Evolutionary conservation across 2,797 vertebrate species (phyloP).

Genomic region (Rhynchonycteris naso): DNA sequence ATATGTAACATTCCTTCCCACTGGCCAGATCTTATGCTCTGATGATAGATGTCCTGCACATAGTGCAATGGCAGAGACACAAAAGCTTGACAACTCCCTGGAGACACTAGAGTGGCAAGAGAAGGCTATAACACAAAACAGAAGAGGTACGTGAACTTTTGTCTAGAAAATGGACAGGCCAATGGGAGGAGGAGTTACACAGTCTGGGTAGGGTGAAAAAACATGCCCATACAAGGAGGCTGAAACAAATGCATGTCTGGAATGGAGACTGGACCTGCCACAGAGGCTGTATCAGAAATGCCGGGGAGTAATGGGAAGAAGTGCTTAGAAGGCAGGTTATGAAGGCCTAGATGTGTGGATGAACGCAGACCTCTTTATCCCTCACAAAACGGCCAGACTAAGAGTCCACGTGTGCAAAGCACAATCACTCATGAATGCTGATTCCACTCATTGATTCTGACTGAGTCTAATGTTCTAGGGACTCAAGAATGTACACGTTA

Average conservation of each 20-base stretch:
- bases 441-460: background rate
- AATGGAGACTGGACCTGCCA: background rate
- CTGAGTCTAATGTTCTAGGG: background rate
- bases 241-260: background rate
- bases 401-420: background rate
- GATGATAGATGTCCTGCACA: background rate
- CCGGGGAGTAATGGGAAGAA: background rate
- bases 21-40: background rate
- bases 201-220: background rate
- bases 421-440: background rate
- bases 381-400: background rate
- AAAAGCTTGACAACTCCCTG: background rate
- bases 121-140: background rate
- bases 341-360: background rate
- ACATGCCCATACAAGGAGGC: background rate
- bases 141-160: background rate
- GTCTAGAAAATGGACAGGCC: background rate
- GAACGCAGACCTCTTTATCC: background rate
- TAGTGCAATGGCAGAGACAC: background rate
- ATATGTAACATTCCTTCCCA: background rate
- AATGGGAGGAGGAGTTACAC: background rate
- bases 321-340: background rate
- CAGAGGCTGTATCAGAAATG: background rate
- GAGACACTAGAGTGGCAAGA: background rate
- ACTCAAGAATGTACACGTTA: background rate